Base-by-base conservation (phyloP, 2,888 invertebrate genomes). In the Pyrrhia umbra region DNA sequence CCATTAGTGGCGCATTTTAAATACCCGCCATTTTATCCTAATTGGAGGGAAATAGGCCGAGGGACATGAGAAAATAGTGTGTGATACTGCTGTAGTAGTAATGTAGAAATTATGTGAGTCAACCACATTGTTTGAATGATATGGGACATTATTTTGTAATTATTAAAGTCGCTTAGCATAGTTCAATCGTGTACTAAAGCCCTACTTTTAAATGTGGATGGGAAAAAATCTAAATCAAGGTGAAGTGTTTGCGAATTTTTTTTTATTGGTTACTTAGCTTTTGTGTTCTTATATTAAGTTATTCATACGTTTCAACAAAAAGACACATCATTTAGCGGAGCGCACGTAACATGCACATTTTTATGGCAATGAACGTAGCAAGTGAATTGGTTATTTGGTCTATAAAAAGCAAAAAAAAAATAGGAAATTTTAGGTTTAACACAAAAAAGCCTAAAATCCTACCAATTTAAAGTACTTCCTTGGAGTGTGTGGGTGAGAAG, bases 1-100 rank as follows among this genome's bases (percentile, higher is more conserved):
- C 70, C 73, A 83, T 84, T 84, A 84, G 45, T 51, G 60, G 64
- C 69, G 74, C 78, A 77, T 81, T 84, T 83, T 79, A 84, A 84
- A 84, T 81, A 71, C 66, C 60, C 58, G 59, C 61, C 75, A 61
- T 67, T 71, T 65, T 80, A 77, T 79, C 77, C 77, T 80, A 79
- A 80, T 77, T 79, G 77, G 60, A 75, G 75, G 69, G 61, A 79
- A 77, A 78, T 77, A 75, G 77, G 70, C 56, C 68, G 72, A 73
- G 73, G 73, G 60, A 77, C 68, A 73, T 76, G 70, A 68, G 65
- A 68, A 73, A 74, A 77, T 68, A 64, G 58, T 72, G 72, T 72
- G 63, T 58, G 72, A 72, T 72, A 72, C 55, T 49, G 39, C 40
- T 15, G 25, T 5, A 6, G 37, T 51, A 54, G 55, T 63, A 34